Conservation (phyloP, 2,113 vertebrate genomes). For the Pseudolaguvia tuberculata region DNA sequence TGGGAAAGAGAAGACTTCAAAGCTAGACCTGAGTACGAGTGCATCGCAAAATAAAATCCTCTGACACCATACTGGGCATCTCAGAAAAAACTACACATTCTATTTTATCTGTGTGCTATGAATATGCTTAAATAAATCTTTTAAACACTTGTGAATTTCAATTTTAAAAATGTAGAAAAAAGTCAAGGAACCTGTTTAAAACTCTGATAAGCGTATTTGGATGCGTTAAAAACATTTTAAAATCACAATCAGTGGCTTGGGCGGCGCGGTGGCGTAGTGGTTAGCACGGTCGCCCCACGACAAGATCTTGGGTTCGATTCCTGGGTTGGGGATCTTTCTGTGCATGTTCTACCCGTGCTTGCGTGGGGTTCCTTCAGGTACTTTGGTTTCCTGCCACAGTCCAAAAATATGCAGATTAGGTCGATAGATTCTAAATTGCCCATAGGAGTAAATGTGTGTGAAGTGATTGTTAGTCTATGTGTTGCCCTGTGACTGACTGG, state of each 20-base stretch:
- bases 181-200: neutral
- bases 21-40: conserved; percentile 26
- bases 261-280: too few relatives aligned
- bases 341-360: too few relatives aligned
- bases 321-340: too few relatives aligned
- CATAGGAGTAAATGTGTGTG: too few relatives aligned
- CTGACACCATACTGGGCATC: conserved; percentile 24
- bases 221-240: neutral
- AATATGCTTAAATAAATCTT: conserved; percentile 16
- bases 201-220: neutral
- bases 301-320: too few relatives aligned
- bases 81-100: conserved; percentile 5
- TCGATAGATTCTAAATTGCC: too few relatives aligned
- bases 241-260: neutral
- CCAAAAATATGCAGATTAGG: too few relatives aligned
- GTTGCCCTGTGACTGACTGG: too few relatives aligned
- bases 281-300: too few relatives aligned
- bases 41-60: conserved; percentile 13
- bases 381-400: too few relatives aligned
- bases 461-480: too few relatives aligned
- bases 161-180: neutral
- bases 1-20: conserved; percentile 16
- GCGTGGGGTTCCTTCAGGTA: too few relatives aligned
- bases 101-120: neutral
- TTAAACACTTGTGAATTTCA: conserved; percentile 7